Evolutionary conservation across 2,797 vertebrate species (phyloP).

Genomic region (Cossypha niveicapilla): DNA sequence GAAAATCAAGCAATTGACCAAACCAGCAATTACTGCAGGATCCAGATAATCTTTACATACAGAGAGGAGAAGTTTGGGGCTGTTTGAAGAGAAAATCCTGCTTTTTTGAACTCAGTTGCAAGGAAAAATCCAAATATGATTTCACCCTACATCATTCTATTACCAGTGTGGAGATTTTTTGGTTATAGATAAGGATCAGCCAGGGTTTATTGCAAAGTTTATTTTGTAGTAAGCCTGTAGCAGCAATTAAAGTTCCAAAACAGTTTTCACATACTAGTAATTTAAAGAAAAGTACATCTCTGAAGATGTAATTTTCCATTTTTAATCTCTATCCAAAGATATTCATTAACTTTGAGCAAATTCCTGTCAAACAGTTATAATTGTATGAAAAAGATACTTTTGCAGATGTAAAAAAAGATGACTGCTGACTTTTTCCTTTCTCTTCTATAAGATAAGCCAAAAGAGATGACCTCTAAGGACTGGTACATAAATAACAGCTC

Average conservation of each 20-base stretch:
- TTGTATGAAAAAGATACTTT: constrained; percentile 62
- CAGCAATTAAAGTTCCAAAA: constrained; percentile 69
- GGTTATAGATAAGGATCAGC: constrained; percentile 60
- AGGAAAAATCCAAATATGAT: neutral
- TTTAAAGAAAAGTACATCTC: constrained; percentile 70
- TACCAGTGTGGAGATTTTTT: constrained; percentile 24
- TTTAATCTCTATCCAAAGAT: constrained; percentile 64
- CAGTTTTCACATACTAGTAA: constrained; percentile 69
- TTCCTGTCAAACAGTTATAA: constrained; percentile 65
- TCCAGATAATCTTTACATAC: constrained; percentile 23
- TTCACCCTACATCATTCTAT: constrained; percentile 7
- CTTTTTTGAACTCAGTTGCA: neutral
- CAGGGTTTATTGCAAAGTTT: constrained; percentile 60
- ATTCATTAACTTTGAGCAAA: constrained; percentile 64
- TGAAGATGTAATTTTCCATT: constrained; percentile 69
- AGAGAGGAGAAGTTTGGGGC: neutral
- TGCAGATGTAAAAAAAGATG: constrained; percentile 44
- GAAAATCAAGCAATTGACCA: constrained; percentile 46
- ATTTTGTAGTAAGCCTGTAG: constrained; percentile 55
- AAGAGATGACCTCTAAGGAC: constrained; percentile 9
- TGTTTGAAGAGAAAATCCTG: neutral
- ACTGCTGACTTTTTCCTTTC: constrained; percentile 33
- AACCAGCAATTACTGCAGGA: constrained; percentile 43
- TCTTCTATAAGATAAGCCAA: constrained; percentile 50
- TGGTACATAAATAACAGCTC: neutral